These are phyloP conservation scores for Chaetodon trifascialis DNA, from an alignment of 2,113 vertebrate species.

Conservation along the genomic window DNA sequence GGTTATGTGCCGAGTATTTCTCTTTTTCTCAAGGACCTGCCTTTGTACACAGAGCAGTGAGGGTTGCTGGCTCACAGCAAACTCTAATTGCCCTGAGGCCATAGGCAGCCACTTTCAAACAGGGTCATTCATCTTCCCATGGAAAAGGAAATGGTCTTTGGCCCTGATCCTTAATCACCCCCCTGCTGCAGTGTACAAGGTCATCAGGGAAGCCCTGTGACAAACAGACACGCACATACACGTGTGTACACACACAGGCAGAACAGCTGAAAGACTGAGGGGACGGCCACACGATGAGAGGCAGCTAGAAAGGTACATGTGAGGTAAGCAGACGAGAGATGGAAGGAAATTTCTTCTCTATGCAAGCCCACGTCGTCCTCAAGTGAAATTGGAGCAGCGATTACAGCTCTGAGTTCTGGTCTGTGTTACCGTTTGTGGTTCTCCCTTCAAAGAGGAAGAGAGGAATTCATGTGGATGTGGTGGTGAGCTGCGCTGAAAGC, in stretches of 20 bases:
- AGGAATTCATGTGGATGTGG: constrained; percentile 47
- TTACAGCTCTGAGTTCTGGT: constrained; percentile 52
- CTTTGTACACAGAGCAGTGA: constrained; percentile 63
- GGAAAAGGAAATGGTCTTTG: constrained; percentile 82
- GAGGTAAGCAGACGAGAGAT: background rate
- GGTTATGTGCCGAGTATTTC: constrained; percentile 65
- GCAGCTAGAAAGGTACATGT: background rate
- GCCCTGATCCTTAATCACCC: constrained; percentile 85
- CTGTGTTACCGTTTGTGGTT: constrained; percentile 54
- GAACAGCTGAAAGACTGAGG: background rate
- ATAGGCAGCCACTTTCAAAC: constrained; percentile 82
- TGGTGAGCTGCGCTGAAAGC: constrained; percentile 39
- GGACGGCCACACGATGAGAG: background rate
- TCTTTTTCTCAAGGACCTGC: constrained; percentile 76
- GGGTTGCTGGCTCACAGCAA: constrained; percentile 76
- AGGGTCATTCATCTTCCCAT: constrained; percentile 84
- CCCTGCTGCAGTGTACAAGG: constrained; percentile 80
- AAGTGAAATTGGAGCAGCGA: constrained; percentile 51
- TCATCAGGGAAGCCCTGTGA: constrained; percentile 79
- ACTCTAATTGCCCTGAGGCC: constrained; percentile 83
- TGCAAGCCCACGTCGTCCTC: constrained; percentile 20
- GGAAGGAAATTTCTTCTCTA: constrained; percentile 20
- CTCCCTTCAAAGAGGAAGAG: constrained; percentile 67
- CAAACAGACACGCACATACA: constrained; percentile 58
- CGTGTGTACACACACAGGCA: background rate